phyloP scores from a whole-genome alignment of 1,140 invertebrate species.

The Anastrepha obliqua region DNA sequence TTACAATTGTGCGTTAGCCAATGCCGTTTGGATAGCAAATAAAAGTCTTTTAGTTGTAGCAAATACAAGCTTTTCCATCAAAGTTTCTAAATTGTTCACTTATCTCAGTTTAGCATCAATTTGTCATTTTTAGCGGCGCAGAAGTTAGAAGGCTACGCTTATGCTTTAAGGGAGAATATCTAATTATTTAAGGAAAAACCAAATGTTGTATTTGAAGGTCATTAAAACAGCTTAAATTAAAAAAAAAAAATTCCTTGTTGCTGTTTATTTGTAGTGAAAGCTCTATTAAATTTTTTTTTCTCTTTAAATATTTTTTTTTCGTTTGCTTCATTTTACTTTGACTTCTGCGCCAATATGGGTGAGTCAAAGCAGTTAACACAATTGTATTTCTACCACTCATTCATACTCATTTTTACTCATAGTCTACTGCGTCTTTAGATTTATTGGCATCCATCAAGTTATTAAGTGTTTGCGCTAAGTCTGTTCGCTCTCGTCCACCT shows the following conservation, averaged over 20 bases:
- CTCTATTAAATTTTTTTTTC: too few relatives aligned
- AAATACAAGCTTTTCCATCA: not conserved
- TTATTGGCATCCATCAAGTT: conserved; percentile 32
- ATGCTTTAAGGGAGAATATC: too few relatives aligned
- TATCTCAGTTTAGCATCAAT: not conserved
- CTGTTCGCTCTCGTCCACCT: not conserved
- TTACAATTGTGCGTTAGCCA: too few relatives aligned
- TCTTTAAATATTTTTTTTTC: too few relatives aligned
- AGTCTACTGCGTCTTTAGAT: not conserved
- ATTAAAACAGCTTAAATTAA: too few relatives aligned
- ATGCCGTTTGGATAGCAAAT: too few relatives aligned
- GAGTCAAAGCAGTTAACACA: not conserved
- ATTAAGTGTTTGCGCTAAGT: conserved; percentile 18
- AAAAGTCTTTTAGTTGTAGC: not conserved
- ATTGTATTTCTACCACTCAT: not conserved
- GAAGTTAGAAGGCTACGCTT: not conserved
- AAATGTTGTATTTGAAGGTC: too few relatives aligned
- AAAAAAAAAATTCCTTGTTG: too few relatives aligned
- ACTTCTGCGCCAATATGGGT: not conserved
- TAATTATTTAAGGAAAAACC: too few relatives aligned
- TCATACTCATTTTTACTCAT: too few relatives aligned
- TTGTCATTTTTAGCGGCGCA: not conserved
- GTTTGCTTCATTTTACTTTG: too few relatives aligned
- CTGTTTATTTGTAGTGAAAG: too few relatives aligned
- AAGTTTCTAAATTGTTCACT: not conserved